Evolutionary conservation across 2,888 invertebrate genomes (phyloP), one percentile per base, ranked within the genome.

Genomic region (Chrysolina haemoptera): DNA sequence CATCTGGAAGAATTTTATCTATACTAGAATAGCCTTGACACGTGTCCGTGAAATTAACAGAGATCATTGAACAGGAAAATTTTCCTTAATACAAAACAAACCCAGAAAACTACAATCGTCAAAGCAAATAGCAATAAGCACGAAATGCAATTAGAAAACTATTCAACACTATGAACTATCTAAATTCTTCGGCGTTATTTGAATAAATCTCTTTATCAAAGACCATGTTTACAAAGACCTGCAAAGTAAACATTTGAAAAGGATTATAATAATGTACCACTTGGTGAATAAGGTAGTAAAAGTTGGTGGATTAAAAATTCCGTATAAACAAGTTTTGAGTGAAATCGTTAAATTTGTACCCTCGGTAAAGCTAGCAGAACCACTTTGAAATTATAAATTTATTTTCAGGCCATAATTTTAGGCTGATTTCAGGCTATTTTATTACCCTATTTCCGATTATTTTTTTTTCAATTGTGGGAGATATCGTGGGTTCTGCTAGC

Each of bases 81-180:
- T 1, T 53, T 53, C 53, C 9, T 53, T 35, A 18, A 53, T 22
- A 9, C 20, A 53, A 20, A 53, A 20, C 53, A 53, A 22, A 53
- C 11, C 20, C 8, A 53, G 53, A 22, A 53, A 18, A 53, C 53
- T 53, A 53, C 53, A 53, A 53, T 53, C 53, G 16, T 53, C 22
- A 4, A 12, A 53, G 20, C 20, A 53, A 53, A 53, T 53, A 22
- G 18, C 1, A n/a, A n/a, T n/a, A n/a, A 53, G 14, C 4, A 20
- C 53, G 14, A 53, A 53, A 12, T 12, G 22, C 18, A 12, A 53
- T 53, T 53, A 20, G 22, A 53, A 48, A 53, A 53, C 53, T 53
- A 53, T 53, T 53, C 53, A 53, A 53, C 53, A 22, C 53, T 12
- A 53, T 20, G 20, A 20, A 53, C 20, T 20, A 53, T 53, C 53